phyloP scores from a whole-genome alignment of 2,797 vertebrate species.

The Petrocephalus schoutedeni region DNA sequence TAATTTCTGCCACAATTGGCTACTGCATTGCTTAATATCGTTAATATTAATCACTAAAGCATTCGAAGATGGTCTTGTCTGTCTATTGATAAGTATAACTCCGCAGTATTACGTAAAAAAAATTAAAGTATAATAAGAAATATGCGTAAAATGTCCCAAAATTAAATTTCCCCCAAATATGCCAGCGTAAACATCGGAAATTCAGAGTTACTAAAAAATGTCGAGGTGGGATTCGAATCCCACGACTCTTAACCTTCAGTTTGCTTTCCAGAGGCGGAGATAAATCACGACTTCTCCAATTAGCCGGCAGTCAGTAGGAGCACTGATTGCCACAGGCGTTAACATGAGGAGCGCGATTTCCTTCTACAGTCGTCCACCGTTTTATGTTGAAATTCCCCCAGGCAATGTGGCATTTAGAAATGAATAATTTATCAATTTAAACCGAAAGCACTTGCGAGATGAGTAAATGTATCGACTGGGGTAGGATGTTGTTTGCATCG shows the following conservation, averaged over 20 bases:
- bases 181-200: not conserved
- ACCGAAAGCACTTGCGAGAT: conserved; percentile 40
- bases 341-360: conserved; percentile 48
- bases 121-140: not conserved
- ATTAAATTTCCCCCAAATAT: not conserved
- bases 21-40: not conserved
- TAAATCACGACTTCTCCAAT: conserved; percentile 62
- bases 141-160: not conserved
- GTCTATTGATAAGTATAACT: not conserved
- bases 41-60: not conserved
- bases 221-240: conserved; percentile 35
- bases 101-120: not conserved
- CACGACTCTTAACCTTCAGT: conserved; percentile 56
- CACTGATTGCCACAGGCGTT: conserved; percentile 61
- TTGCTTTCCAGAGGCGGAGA: conserved; percentile 51
- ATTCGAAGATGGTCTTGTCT: not conserved
- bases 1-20: not conserved
- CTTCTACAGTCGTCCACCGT: conserved; percentile 62
- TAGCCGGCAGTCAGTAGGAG: conserved; percentile 59
- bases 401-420: conserved; percentile 59
- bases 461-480: not conserved
- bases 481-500: not conserved
- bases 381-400: conserved; percentile 63
- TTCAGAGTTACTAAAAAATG: not conserved
- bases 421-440: conserved; percentile 73